These are phyloP conservation scores for Ellobius talpinus DNA, from an alignment of 2,113 vertebrate genomes.

Conservation along the genomic window DNA sequence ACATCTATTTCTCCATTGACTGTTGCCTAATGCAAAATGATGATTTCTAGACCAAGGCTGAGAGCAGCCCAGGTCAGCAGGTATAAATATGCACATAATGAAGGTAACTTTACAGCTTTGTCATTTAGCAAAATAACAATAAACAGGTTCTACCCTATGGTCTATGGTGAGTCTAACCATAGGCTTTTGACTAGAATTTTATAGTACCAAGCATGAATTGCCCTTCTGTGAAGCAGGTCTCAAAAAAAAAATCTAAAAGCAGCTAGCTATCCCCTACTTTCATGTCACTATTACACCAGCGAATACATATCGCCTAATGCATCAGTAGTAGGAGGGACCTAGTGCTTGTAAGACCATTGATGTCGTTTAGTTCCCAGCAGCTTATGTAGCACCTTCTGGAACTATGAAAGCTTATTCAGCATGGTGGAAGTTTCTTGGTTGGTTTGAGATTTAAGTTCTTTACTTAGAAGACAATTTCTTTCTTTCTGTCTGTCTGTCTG, in stretches of 20 bases:
- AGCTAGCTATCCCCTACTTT: background rate
- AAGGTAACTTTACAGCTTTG: background rate
- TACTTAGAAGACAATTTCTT: background rate
- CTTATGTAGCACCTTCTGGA: background rate
- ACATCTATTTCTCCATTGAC: background rate
- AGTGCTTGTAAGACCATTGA: background rate
- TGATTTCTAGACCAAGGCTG: background rate
- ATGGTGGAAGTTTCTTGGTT: background rate
- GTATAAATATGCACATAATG: background rate
- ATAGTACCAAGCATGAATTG: background rate
- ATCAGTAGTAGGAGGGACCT: background rate
- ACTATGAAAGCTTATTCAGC: background rate
- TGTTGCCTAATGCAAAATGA: no score
- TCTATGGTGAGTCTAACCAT: background rate
- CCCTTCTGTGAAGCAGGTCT: background rate
- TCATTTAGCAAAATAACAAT: background rate
- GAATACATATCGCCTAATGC: background rate
- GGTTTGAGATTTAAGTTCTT: background rate
- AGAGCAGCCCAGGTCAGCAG: background rate
- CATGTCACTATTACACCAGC: background rate
- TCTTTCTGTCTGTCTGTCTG: no score
- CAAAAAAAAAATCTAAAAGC: background rate
- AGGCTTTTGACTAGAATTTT: background rate
- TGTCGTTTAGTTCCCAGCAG: no score
- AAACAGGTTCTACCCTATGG: background rate